Percentiles rank a stretch among this genome's conserved stretches.
Evolutionary conservation across 2,113 vertebrate species (phyloP).

Genomic region (Glaucidium brasilianum): DNA sequence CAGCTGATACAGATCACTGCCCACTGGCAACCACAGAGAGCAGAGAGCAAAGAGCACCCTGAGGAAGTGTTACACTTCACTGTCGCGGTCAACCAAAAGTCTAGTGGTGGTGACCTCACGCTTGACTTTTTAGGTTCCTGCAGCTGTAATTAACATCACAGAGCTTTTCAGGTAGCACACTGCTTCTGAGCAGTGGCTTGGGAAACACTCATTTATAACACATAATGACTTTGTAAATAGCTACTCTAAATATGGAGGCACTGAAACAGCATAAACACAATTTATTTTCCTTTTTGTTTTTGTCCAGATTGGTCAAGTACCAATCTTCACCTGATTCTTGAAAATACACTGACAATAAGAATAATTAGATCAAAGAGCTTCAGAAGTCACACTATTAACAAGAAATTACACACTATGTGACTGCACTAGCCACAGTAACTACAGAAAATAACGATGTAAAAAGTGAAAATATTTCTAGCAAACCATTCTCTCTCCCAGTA

Average conservation of each 20-base stretch:
- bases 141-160: not conserved
- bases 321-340: not conserved
- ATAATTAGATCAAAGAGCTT: not conserved
- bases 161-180: not conserved
- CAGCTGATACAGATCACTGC: not conserved
- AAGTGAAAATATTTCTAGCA: not conserved
- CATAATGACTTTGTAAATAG: not conserved
- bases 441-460: not conserved
- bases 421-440: not conserved
- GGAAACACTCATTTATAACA: not conserved
- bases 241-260: not conserved
- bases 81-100: not conserved
- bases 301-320: not conserved
- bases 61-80: not conserved
- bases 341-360: not conserved
- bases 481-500: not conserved
- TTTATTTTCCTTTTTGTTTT: not conserved
- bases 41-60: not conserved
- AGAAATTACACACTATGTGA: not conserved
- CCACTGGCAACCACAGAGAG: not conserved
- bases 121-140: not conserved
- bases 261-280: not conserved
- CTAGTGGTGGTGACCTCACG: not conserved
- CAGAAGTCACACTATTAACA: not conserved
- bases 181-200: not conserved